Evolutionary conservation across 2,113 vertebrate species (phyloP), one percentile per base, ranked within the genome.

Genomic region (Lanius ludovicianus): DNA sequence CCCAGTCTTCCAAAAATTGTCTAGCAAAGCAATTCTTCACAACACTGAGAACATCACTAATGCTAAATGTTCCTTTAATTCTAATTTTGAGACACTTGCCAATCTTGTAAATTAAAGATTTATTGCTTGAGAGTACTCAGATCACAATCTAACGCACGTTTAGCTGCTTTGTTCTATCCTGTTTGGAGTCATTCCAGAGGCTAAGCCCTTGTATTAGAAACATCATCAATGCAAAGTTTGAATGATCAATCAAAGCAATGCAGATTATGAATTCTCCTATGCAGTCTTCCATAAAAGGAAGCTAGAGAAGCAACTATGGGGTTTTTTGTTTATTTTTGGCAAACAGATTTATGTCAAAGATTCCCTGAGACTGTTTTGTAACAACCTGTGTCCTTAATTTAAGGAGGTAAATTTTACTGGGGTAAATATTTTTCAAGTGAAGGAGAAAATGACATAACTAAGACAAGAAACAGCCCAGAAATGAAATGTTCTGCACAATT

Each of bases 21-120:
- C 94, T 87, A 78, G 82, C 65, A 96, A 96, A 94, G 83, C 79
- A 96, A 94, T 93, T 92, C 47, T 70, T 95, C 47, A 75, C 53
- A 94, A 63, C 41, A 77, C n/a, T 37, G 93, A 95, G 75, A 97
- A 94, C 83, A 90, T 39, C 89, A 53, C 73, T 90, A 68, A 89
- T 95, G 92, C 84, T 96, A 97, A 97, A 96, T 97, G 85, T 76
- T 97, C 90, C 93, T 98, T 97, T 96, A 96, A 97, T 97, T 97
- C 87, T 95, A 35, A 95, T 97, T 97, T 96, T 91, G 93, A 97
- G 84, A 96, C 96, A 95, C 78, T 94, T 97, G 95, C 84, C 92
- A 96, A 93, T 94, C 87, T 96, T 97, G 90, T 85, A 97, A 97
- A 98, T 98, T 96, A 98, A 98, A 98, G 97, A 98, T 98, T 97